Percentiles rank a stretch among this genome's conserved stretches.
These are phyloP conservation scores for Cromileptes altivelis DNA, from an alignment of 2,113 vertebrate species.

Conservation along the genomic window DNA sequence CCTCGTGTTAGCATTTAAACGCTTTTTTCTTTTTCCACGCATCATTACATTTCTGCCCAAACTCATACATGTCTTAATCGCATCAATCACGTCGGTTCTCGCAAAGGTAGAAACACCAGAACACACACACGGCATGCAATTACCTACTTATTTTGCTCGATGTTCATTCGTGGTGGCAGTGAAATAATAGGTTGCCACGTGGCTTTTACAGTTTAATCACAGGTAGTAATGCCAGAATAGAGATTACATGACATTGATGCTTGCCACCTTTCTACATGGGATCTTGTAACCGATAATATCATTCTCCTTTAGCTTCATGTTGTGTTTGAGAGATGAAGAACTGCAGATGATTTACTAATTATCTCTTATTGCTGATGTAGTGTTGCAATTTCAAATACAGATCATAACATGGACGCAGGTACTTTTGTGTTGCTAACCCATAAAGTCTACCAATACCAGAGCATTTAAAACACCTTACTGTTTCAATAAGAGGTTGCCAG, in stretches of 20 bases:
- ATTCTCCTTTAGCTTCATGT: background rate
- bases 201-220: constrained; percentile 63
- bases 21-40: background rate
- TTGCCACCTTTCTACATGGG: background rate
- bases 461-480: background rate
- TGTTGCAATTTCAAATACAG: too few relatives aligned
- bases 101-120: constrained; percentile 22
- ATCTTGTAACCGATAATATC: background rate
- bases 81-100: constrained; percentile 26
- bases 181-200: constrained; percentile 63
- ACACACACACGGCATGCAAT: constrained; percentile 46
- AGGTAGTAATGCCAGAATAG: constrained; percentile 49
- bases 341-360: background rate
- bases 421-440: background rate
- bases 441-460: background rate
- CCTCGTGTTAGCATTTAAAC: constrained; percentile 8
- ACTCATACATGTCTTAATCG: constrained; percentile 25
- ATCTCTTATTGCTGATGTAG: background rate
- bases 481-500: background rate
- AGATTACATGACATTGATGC: constrained; percentile 38
- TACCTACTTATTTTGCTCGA: constrained; percentile 38
- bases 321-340: background rate
- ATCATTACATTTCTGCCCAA: constrained; percentile 14
- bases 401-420: too few relatives aligned
- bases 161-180: constrained; percentile 44